phyloP scores from a whole-genome alignment of 1,140 invertebrate species.

The Drosophila grimshawi region DNA sequence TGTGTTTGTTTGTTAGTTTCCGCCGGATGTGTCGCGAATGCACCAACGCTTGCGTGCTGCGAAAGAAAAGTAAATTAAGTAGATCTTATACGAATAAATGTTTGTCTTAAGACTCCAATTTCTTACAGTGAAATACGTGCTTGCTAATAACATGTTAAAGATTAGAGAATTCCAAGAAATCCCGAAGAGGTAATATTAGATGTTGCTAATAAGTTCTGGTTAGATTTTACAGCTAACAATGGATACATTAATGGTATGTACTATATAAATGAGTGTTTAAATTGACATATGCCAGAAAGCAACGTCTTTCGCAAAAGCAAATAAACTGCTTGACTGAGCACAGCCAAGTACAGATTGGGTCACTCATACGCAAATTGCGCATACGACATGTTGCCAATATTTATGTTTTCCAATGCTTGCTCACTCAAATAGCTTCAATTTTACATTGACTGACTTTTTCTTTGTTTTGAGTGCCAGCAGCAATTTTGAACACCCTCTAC shows the following conservation, averaged over 20 bases:
- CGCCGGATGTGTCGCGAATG: conserved; percentile 65
- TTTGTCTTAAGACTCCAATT: conserved; percentile 48
- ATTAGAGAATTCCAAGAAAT: neutral
- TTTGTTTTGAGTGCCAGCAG: neutral
- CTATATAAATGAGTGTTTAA: too few relatives aligned
- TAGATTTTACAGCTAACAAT: too few relatives aligned
- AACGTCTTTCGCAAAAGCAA: neutral
- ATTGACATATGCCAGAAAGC: too few relatives aligned
- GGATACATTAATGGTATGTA: too few relatives aligned
- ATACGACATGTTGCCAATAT: conserved; percentile 11
- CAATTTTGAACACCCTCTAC: too few relatives aligned
- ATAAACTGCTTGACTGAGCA: neutral
- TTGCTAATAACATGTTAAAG: neutral
- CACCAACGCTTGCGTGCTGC: conserved; percentile 47
- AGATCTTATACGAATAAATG: conserved; percentile 58
- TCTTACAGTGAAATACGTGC: neutral
- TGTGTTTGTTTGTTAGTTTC: conserved; percentile 36
- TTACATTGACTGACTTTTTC: conserved; percentile 7
- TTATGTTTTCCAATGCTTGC: neutral
- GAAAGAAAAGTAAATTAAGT: conserved; percentile 72
- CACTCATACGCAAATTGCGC: neutral
- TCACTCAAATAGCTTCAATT: conserved; percentile 15
- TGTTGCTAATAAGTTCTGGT: too few relatives aligned
- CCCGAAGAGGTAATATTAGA: too few relatives aligned
- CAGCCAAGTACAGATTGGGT: neutral